phyloP scores from a whole-genome alignment of 1,140 invertebrate species.

The Panagrolaimus sp. region DNA sequence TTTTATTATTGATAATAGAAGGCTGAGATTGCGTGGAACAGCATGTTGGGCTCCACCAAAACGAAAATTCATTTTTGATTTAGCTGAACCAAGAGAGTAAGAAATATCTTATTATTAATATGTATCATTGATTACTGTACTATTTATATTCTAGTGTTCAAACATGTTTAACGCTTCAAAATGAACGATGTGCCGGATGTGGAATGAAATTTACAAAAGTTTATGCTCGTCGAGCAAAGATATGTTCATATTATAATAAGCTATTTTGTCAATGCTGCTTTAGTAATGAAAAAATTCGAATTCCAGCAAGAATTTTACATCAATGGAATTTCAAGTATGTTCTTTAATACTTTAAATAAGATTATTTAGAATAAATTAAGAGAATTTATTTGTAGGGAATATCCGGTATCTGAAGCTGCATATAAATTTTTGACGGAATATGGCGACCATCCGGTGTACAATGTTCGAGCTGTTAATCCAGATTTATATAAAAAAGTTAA shows the following conservation, averaged over 20 bases:
- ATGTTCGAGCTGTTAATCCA: conserved; percentile 65
- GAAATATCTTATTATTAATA: conserved; percentile 19
- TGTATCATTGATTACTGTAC: conserved; percentile 18
- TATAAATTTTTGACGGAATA: conserved; percentile 73
- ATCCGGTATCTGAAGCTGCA: conserved; percentile 76
- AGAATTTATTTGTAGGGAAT: conserved; percentile 62
- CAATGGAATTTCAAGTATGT: conserved; percentile 69
- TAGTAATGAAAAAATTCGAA: conserved; percentile 70
- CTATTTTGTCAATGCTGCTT: conserved; percentile 85
- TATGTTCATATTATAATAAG: conserved; percentile 78
- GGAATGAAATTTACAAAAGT: conserved; percentile 71
- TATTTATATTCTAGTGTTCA: conserved; percentile 65
- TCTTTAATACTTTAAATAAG: neutral
- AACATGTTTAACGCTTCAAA: conserved; percentile 71
- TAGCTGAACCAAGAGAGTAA: conserved; percentile 34
- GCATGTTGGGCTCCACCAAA: conserved; percentile 36
- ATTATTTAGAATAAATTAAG: conserved; percentile 14
- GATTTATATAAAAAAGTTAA: conserved; percentile 35
- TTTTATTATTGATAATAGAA: neutral
- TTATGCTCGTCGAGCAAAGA: conserved; percentile 62
- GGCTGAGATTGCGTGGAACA: neutral
- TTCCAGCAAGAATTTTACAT: conserved; percentile 73
- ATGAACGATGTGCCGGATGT: conserved; percentile 77
- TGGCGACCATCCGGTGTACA: conserved; percentile 73
- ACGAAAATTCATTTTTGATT: conserved; percentile 41